A percentile compares a stretch with the other conserved stretches of the same genome.
Conservation (phyloP, 2,888 invertebrate genomes). For the Harpalus rubripes region DNA sequence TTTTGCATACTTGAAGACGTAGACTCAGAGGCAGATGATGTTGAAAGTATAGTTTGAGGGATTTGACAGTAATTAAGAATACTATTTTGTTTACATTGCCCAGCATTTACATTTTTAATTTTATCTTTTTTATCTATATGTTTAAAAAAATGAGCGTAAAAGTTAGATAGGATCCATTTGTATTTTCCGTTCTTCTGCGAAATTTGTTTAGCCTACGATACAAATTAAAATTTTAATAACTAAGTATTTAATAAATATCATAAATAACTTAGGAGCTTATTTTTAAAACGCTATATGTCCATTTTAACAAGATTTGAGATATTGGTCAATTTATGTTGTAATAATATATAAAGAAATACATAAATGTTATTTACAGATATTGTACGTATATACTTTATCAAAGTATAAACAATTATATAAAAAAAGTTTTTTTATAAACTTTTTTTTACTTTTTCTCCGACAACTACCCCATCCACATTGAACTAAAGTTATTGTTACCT, state of each 20-base stretch:
- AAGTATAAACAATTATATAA: no score
- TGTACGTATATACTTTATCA: no score
- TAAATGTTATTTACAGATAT: no score
- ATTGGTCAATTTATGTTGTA: no score
- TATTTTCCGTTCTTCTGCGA: conserved; percentile 12
- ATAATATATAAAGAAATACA: no score
- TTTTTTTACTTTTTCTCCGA: no score
- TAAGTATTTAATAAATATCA: not conserved
- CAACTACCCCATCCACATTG: no score
- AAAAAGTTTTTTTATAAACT: no score
- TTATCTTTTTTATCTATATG: conserved; percentile 22
- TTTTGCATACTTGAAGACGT: conserved; percentile 4
- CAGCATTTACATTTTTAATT: conserved; percentile 15
- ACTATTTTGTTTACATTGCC: conserved; percentile 3
- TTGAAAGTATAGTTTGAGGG: not conserved
- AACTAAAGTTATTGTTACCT: no score
- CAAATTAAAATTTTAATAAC: conserved; percentile 2
- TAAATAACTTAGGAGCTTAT: not conserved
- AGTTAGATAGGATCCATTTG: conserved; percentile 10
- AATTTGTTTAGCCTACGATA: conserved; percentile 22
- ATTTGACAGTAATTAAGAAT: conserved; percentile 3
- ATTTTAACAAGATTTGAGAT: not conserved
- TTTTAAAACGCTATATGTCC: no score
- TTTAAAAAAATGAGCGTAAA: conserved; percentile 20
- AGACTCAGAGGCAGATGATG: conserved; percentile 5